Evolutionary conservation across 1,140 invertebrate species (phyloP).

Genomic region (Dendroctonus valens): DNA sequence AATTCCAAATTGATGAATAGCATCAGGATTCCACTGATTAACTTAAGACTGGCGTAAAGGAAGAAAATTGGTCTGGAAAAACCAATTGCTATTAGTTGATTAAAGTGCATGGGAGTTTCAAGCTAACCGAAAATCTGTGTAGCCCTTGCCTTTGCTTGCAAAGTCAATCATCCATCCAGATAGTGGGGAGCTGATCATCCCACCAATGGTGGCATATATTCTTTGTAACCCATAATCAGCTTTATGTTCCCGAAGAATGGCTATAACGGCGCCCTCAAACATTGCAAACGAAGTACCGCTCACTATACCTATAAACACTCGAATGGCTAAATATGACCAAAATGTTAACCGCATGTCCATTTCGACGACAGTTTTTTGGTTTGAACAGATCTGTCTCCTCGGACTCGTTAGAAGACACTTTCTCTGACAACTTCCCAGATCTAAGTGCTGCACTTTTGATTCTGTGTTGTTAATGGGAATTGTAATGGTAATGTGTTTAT

Average conservation of each 20-base stretch:
- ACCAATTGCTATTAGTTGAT: conserved; percentile 1
- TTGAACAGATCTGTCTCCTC: conserved; percentile 61
- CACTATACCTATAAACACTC: conserved; percentile 71
- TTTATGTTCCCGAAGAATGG: conserved; percentile 72
- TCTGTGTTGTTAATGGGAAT: conserved; percentile 44
- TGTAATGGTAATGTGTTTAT: conserved; percentile 43
- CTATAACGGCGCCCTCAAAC: conserved; percentile 81
- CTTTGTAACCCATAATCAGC: conserved; percentile 79
- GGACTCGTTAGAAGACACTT: conserved; percentile 59
- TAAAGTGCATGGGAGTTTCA: conserved; percentile 2
- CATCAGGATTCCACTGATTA: conserved; percentile 66
- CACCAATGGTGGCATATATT: conserved; percentile 75
- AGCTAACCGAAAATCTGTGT: conserved; percentile 69
- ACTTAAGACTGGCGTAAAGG: conserved; percentile 71
- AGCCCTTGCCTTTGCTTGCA: conserved; percentile 58
- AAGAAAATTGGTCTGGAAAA: conserved; percentile 75
- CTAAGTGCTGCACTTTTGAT: conserved; percentile 36
- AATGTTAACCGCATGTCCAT: conserved; percentile 68
- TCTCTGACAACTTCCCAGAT: conserved; percentile 44
- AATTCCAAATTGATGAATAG: conserved; percentile 75
- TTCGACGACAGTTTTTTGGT: conserved; percentile 58
- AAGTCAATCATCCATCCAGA: conserved; percentile 75
- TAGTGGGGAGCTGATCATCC: conserved; percentile 76
- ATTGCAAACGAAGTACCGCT: conserved; percentile 75
- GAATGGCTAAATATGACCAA: conserved; percentile 71